Evolutionary conservation across 2,888 invertebrate genomes (phyloP).

Genomic region (Pseudanteris insignis): DNA sequence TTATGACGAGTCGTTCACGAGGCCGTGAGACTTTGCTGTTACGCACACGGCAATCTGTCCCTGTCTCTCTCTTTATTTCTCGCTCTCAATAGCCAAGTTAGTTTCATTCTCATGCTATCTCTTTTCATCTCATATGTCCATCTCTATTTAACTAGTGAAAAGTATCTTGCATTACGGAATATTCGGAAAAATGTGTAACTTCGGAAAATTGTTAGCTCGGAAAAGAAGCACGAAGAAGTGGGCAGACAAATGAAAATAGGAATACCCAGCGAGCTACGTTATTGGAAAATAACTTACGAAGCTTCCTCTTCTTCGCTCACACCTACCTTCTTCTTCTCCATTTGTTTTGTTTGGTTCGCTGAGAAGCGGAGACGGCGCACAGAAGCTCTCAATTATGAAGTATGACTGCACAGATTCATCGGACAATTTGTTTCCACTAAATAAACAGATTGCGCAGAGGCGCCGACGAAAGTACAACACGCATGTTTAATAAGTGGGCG

Average conservation of each 20-base stretch:
- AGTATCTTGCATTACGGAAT: conserved; percentile 22
- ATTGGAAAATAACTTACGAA: conserved; percentile 35
- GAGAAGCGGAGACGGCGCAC: conserved; percentile 21
- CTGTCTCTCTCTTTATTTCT: conserved; percentile 9
- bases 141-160: conserved; percentile 5
- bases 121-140: not conserved
- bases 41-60: conserved; percentile 32
- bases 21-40: conserved; percentile 62
- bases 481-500: conserved; percentile 41
- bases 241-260: conserved; percentile 2
- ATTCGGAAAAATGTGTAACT: conserved; percentile 23
- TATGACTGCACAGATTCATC: conserved; percentile 62
- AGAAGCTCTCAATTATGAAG: conserved; percentile 59
- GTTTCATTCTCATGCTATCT: conserved; percentile 9
- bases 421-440: conserved; percentile 62
- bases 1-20: conserved; percentile 65
- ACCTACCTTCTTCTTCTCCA: conserved; percentile 1
- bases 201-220: conserved; percentile 7
- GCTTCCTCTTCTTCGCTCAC: too few relatives aligned
- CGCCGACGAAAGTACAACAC: conserved; percentile 32
- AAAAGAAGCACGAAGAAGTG: not conserved
- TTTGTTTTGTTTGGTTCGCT: conserved; percentile 12
- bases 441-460: conserved; percentile 53
- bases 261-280: too few relatives aligned
- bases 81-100: too few relatives aligned